Conservation (phyloP, 2,113 vertebrate genomes). For the Ochotona curzoniae region DNA sequence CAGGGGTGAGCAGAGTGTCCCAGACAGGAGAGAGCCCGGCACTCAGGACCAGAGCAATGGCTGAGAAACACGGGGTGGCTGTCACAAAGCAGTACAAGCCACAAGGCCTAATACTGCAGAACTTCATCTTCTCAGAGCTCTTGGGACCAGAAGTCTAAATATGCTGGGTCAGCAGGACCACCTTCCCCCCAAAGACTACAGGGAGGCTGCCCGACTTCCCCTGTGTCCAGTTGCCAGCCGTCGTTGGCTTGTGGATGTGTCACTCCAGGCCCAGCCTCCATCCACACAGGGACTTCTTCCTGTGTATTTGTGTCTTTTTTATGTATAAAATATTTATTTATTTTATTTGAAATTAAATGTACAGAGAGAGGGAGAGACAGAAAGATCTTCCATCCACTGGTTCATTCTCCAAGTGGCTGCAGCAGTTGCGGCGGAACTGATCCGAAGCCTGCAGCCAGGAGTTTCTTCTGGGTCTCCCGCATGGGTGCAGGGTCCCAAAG, state of each 20-base stretch:
- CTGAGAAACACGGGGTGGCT: neutral
- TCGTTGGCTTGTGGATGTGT: neutral
- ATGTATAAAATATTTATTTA: no score
- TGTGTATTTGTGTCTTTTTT: neutral
- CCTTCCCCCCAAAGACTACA: neutral
- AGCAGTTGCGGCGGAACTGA: no score
- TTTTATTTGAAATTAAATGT: no score
- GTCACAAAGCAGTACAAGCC: no score
- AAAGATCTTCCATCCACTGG: no score
- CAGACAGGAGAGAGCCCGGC: neutral
- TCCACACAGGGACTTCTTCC: rapidly evolving
- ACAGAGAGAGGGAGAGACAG: no score
- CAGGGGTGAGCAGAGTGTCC: neutral
- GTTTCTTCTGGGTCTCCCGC: no score
- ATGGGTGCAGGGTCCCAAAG: no score
- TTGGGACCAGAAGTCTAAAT: neutral
- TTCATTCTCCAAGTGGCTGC: no score
- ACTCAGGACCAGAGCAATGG: neutral
- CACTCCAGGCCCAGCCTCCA: neutral
- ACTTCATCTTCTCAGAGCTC: neutral
- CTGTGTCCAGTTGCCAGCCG: neutral
- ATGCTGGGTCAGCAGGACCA: rapidly evolving
- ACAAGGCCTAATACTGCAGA: neutral
- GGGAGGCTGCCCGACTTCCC: rapidly evolving
- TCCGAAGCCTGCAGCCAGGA: no score